A percentile compares a stretch with the other conserved stretches of the same genome.
Evolutionary conservation across 2,113 vertebrate genomes (phyloP).

Genomic region (Stigmatopora argus): DNA sequence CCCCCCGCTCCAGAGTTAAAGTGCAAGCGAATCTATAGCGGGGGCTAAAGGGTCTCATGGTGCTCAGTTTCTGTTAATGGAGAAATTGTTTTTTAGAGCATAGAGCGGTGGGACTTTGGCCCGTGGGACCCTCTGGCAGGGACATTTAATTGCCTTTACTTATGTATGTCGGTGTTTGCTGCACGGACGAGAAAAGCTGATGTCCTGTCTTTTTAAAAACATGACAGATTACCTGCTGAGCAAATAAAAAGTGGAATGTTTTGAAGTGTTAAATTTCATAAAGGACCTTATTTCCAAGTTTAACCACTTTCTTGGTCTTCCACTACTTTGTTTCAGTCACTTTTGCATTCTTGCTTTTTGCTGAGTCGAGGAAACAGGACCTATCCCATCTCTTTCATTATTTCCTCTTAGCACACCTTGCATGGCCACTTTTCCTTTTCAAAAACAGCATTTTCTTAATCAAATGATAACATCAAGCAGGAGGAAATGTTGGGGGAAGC

Average conservation of each 20-base stretch:
- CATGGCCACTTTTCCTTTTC: slow-evolving; percentile 8
- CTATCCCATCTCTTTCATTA: slow-evolving; percentile 31
- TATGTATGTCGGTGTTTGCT: slow-evolving; percentile 10
- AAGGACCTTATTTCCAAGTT: slow-evolving; percentile 33
- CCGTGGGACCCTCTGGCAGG: slow-evolving; percentile 32
- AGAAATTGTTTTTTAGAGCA: slow-evolving; percentile 51
- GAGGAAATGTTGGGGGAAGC: not conserved
- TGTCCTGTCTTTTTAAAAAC: not conserved
- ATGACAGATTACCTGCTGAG: not conserved
- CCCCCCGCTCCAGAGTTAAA: slow-evolving; percentile 24
- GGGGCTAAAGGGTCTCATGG: slow-evolving; percentile 35
- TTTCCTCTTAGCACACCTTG: slow-evolving; percentile 1
- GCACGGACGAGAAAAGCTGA: not conserved
- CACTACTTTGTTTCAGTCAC: slow-evolving; percentile 27
- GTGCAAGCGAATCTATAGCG: slow-evolving; percentile 40
- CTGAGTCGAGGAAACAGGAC: slow-evolving; percentile 62
- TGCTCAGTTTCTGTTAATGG: slow-evolving; percentile 53
- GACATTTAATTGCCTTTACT: slow-evolving; percentile 46
- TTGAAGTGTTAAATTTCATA: slow-evolving; percentile 19
- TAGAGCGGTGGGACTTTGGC: slow-evolving; percentile 43
- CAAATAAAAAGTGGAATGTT: not conserved
- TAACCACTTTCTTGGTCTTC: slow-evolving; percentile 32
- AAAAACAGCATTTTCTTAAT: not conserved
- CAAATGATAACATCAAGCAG: slow-evolving; percentile 8
- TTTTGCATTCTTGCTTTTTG: slow-evolving; percentile 51